Evolutionary conservation across 1,140 invertebrate species (phyloP).

Genomic region (Telenomus remus): DNA sequence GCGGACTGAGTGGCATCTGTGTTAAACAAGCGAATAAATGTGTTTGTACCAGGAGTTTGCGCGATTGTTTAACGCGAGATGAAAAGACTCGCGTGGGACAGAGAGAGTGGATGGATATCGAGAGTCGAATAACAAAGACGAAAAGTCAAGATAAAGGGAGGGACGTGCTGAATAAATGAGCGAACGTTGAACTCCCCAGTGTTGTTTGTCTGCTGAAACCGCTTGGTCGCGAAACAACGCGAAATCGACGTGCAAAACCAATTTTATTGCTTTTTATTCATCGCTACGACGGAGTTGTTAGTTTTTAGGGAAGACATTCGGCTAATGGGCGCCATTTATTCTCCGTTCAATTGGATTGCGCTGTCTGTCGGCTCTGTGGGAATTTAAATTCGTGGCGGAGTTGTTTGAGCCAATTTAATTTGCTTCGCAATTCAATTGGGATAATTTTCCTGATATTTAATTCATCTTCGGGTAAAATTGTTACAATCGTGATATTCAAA

Average conservation of each 20-base stretch:
- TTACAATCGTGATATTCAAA: no score
- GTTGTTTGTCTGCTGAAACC: constrained; percentile 18
- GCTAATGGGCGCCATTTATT: constrained; percentile 30
- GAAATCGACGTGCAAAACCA: constrained; percentile 22
- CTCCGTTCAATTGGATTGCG: constrained; percentile 13
- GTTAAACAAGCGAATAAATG: no score
- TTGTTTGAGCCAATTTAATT: background rate
- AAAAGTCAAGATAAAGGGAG: constrained; percentile 8
- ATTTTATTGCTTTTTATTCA: constrained; percentile 19
- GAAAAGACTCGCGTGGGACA: no score
- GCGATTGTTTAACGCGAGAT: no score
- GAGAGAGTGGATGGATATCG: background rate
- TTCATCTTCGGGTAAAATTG: background rate
- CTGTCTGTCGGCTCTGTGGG: background rate
- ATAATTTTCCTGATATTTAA: no score
- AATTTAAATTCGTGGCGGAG: constrained; percentile 9
- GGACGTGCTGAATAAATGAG: constrained; percentile 39
- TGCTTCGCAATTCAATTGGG: background rate
- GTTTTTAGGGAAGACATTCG: constrained; percentile 7
- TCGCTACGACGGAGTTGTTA: constrained; percentile 11
- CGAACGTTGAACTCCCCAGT: constrained; percentile 35
- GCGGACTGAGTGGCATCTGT: no score
- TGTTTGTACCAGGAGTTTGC: no score
- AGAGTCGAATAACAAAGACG: constrained; percentile 14
- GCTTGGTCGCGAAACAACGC: constrained; percentile 20